Base-by-base conservation (phyloP, 2,113 vertebrate genomes). In the Strigops habroptila region DNA sequence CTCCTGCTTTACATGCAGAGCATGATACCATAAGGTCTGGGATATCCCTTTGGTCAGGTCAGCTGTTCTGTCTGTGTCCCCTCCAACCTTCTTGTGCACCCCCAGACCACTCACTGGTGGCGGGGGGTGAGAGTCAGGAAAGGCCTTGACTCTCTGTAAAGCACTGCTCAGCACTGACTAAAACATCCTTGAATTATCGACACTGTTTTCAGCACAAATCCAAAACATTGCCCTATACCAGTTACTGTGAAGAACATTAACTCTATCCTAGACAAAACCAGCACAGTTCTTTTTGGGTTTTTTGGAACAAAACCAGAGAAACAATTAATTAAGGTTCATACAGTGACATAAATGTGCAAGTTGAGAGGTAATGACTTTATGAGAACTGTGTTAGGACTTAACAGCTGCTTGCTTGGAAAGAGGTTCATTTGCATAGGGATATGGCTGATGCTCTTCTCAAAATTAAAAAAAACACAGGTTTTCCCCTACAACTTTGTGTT, bases 71-170 rank as follows among this genome's bases (percentile, higher is more conserved):
- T 3, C 39, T 63, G 21, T 21, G 8, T 63, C n/a, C 17, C 9
- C 13, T 70, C n/a, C 48, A 49, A 49, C 41, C 48, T 69, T 69
- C 30, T 55, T 69, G 16, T 41, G 60, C 48, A 35, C 11, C 28
- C 14, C 3, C 21, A 49, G 9, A 55, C 35, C 18, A 23, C 25
- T 55, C 0, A 0, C 18, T 55, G 12, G 6, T 35, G 12, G 14
- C 5, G 8, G 77, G 48, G 13, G 8, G 30, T 69, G 21, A 55
- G 41, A 63, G 30, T 12, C n/a, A 53, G 48, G 35, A 41, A 55
- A 55, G 30, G 30, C 30, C 25, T 70, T 83, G 64, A 37, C 30
- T 70, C 71, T 55, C 6, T 31, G 35, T 48, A 48, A 48, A 63
- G 48, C 9, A 13, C n/a, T 7, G 14, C 71, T 77, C 41, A 77